Evolutionary conservation across 2,113 vertebrate species (phyloP), one percentile per base, ranked within the genome.

Genomic region (Thermophis baileyi): DNA sequence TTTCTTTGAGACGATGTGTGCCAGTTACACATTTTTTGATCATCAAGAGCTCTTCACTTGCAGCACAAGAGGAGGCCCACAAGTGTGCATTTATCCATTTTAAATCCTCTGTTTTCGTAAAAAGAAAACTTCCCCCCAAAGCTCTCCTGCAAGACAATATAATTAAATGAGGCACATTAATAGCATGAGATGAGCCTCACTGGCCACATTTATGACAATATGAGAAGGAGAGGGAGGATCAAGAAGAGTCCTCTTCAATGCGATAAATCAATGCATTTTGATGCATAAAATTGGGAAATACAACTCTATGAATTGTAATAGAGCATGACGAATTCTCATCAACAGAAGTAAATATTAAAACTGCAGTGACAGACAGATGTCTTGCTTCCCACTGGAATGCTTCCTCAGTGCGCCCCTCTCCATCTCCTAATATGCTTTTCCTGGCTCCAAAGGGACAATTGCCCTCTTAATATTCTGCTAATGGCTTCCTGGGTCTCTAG

Each of bases 341-440:
- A 98, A 92, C 97, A 97, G 96, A 97, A 98, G 97, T 97, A 98
- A 98, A 98, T 98, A 98, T 96, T 97, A 97, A 98, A 96, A 93
- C 95, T 30, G 87, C n/a, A 92, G 93, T 94, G 96, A 97, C 91
- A 96, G 96, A 95, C 95, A 96, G 95, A 93, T 18, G 81, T 89
- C 40, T 54, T 90, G 86, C 93, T 95, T 93, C 94, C 95, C 35
- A 90, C 92, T 91, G 44, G 91, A 92, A 89, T 85, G 90, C 92
- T 94, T 96, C 94, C 90, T 92, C 60, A 63, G 87, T 1, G 12
- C 16, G 91, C 86, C 92, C 87, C 46, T 94, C 92, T 93, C 30
- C 24, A 63, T 91, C 92, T 94, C 96, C 90, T 93, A 93, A 95
- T 96, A 93, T 93, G 94, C 89, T 95, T 94, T 91, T 97, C 92